These are phyloP conservation scores for Bufotes viridis DNA, from an alignment of 2,797 vertebrate species.

Conservation along the genomic window DNA sequence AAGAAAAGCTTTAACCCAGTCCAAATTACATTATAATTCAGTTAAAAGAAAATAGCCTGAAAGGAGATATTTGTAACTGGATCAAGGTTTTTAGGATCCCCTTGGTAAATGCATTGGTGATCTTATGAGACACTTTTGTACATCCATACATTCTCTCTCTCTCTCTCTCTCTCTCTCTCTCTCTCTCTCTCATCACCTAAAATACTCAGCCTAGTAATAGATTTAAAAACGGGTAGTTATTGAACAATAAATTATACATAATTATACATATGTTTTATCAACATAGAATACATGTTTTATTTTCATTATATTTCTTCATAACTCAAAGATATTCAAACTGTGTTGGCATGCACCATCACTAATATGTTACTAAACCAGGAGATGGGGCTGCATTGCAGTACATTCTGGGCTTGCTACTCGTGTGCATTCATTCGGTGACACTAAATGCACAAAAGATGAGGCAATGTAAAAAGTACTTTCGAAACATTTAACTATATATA, in stretches of 20 bases:
- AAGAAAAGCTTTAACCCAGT: background rate
- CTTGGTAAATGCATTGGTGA: background rate
- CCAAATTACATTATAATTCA: background rate
- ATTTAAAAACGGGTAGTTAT: no score
- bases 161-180: no score
- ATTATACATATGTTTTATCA: no score
- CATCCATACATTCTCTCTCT: no score
- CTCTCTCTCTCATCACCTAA: no score
- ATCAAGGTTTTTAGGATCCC: background rate
- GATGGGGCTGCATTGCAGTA: constrained; percentile 23
- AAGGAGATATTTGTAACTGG: background rate
- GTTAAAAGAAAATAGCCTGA: background rate
- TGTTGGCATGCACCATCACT: background rate
- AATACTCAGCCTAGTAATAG: no score
- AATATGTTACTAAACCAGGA: constrained; percentile 16
- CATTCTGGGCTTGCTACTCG: background rate
- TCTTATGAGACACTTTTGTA: background rate
- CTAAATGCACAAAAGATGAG: no score
- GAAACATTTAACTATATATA: no score
- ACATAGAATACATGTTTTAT: no score
- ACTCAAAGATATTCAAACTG: background rate
- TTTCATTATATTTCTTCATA: background rate
- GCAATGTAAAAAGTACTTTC: no score
- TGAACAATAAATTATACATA: no score
- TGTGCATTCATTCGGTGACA: background rate